phyloP scores from a whole-genome alignment of 2,113 vertebrate species.

The Petaurus breviceps region DNA sequence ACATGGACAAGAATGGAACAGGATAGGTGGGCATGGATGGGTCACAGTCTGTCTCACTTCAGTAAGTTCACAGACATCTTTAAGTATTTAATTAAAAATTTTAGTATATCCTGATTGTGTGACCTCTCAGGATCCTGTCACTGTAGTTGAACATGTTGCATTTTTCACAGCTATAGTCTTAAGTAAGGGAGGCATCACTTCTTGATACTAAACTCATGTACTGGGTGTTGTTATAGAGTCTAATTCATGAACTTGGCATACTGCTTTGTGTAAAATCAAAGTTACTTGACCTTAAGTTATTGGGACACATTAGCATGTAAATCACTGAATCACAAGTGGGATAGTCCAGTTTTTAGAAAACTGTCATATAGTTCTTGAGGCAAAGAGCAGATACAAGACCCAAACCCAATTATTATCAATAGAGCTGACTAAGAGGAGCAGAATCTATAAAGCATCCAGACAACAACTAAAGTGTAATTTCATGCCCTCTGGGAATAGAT shows the following conservation, averaged over 20 bases:
- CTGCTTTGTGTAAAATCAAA: not conserved
- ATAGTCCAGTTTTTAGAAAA: not conserved
- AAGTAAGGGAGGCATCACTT: not conserved
- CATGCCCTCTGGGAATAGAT: too few species aligned
- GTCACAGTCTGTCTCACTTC: not conserved
- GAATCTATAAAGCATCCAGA: not conserved
- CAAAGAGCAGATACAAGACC: too few species aligned
- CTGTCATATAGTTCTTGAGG: not conserved
- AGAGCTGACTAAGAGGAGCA: not conserved
- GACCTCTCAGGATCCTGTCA: not conserved
- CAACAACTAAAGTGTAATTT: too few species aligned
- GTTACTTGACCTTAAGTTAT: not conserved
- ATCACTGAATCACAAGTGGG: not conserved
- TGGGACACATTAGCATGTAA: not conserved
- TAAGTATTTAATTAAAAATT: not conserved
- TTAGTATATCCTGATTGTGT: not conserved
- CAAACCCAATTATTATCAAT: not conserved
- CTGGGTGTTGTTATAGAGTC: not conserved
- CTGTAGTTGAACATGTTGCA: not conserved
- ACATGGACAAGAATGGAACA: not conserved
- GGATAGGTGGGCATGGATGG: not conserved
- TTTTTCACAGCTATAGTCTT: not conserved
- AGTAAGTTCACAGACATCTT: not conserved
- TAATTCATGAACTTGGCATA: not conserved
- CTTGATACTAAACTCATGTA: not conserved